Conservation (phyloP, 2,888 invertebrate species). For the Syrista parreyssii region DNA sequence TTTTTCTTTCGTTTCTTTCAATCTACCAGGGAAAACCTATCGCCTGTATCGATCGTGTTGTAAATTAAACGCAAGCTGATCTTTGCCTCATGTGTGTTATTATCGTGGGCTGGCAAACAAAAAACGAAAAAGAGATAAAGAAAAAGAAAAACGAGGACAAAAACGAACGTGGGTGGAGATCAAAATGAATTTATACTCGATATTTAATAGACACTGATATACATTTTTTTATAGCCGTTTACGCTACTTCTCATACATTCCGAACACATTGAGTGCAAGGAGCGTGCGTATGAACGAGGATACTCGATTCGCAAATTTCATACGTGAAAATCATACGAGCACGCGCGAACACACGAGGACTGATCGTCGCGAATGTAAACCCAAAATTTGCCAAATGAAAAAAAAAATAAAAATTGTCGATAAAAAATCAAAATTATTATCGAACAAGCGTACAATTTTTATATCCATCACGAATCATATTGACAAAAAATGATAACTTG, state of each 20-base stretch:
- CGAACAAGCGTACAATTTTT: no score
- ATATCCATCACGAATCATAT: no score
- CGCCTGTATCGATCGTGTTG: conserved; percentile 33
- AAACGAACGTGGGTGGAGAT: no score
- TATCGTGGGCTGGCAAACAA: conserved; percentile 31
- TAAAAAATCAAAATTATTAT: no score
- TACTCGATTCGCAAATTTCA: conserved; percentile 46
- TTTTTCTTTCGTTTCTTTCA: background rate
- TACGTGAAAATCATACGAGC: background rate
- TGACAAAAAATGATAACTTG: no score
- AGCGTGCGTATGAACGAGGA: conserved; percentile 44
- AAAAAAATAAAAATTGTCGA: no score
- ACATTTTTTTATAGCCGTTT: conserved; percentile 15
- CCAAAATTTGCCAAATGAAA: no score
- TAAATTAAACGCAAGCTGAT: conserved; percentile 39
- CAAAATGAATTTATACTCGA: background rate
- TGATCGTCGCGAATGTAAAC: no score
- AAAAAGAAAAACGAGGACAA: background rate
- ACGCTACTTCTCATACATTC: conserved; percentile 22
- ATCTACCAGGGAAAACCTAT: conserved; percentile 42
- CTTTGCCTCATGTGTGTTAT: conserved; percentile 37
- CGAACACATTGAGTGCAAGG: conserved; percentile 26
- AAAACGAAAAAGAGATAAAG: conserved; percentile 10
- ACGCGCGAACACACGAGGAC: no score
- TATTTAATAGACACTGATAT: background rate